Evolutionary conservation across 2,888 invertebrate species (phyloP).

Genomic region (Drosophila neutralis): DNA sequence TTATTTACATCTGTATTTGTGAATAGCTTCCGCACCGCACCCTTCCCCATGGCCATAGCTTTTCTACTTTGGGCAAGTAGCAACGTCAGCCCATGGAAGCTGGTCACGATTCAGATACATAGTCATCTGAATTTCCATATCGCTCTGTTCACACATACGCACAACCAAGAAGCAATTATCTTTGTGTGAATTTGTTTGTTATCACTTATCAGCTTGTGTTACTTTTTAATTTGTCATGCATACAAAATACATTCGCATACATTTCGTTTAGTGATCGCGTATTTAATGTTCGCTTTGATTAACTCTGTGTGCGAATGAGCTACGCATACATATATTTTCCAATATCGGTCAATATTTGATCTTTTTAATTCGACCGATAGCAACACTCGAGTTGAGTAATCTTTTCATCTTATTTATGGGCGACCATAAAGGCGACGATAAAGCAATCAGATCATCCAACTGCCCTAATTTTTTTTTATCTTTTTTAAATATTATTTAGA

Average conservation of each 20-base stretch:
- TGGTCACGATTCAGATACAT: conserved; percentile 11
- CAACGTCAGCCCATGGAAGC: background rate
- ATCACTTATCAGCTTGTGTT: conserved; percentile 42
- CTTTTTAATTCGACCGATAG: conserved; percentile 22
- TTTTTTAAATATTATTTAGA: background rate
- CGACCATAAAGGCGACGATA: background rate
- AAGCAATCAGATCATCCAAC: background rate
- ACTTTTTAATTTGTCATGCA: conserved; percentile 11
- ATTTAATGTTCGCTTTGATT: conserved; percentile 9
- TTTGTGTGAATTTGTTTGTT: conserved; percentile 26
- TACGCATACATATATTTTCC: background rate
- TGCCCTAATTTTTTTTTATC: background rate
- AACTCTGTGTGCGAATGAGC: background rate
- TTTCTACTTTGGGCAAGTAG: background rate
- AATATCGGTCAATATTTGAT: conserved; percentile 53
- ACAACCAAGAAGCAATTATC: conserved; percentile 2
- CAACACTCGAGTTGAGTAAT: conserved; percentile 14
- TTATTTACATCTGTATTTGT: conserved; percentile 57
- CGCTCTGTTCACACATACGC: background rate
- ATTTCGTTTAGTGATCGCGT: conserved; percentile 18
- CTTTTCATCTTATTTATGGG: background rate
- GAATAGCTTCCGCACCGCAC: background rate
- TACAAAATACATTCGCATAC: conserved; percentile 32
- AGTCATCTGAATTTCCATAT: background rate
- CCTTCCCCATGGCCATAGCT: background rate